phyloP scores from a whole-genome alignment of 35 echinoderm and acorn worm species.

The Ophioderma brevispina region DNA sequence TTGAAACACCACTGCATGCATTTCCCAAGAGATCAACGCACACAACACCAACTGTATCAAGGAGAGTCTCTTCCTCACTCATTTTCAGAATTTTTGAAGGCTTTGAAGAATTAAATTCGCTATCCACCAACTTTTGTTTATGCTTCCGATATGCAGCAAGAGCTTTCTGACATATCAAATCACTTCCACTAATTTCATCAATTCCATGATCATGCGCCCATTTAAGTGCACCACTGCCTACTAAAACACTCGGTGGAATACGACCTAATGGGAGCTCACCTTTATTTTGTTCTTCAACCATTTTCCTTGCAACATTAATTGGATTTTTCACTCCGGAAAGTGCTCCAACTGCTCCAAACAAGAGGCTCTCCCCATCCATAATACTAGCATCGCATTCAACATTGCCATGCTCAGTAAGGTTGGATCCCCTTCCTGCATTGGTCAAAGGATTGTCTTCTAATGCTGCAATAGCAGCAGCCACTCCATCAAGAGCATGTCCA shows the following conservation, averaged over 20 bases:
- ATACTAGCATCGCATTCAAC: slow-evolving; percentile 98
- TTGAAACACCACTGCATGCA: slow-evolving; percentile 85
- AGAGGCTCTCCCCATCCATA: slow-evolving; percentile 78
- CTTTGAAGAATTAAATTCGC: neutral
- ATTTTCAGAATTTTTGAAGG: neutral
- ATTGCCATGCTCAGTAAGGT: slow-evolving; percentile 77
- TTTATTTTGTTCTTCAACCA: slow-evolving; percentile 71
- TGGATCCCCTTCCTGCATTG: slow-evolving; percentile 95
- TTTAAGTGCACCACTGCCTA: slow-evolving; percentile 72
- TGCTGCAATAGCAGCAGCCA: slow-evolving; percentile 8
- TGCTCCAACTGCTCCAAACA: slow-evolving; percentile 85
- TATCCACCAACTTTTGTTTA: slow-evolving; percentile 50
- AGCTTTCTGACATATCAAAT: slow-evolving; percentile 47
- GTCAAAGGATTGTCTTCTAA: slow-evolving; percentile 80
- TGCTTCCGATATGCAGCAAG: slow-evolving; percentile 74
- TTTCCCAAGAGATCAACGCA: slow-evolving; percentile 82
- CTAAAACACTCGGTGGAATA: slow-evolving; percentile 53
- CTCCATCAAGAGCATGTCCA: slow-evolving; percentile 29
- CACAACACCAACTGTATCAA: slow-evolving; percentile 92
- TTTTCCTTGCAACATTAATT: slow-evolving; percentile 56
- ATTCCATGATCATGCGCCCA: slow-evolving; percentile 80
- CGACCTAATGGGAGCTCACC: slow-evolving; percentile 15
- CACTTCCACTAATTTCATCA: slow-evolving; percentile 41
- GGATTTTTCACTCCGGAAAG: slow-evolving; percentile 77
- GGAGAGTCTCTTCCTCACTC: slow-evolving; percentile 19